Conservation (phyloP, 2,113 vertebrate species). For the Mormoops blainvillei region DNA sequence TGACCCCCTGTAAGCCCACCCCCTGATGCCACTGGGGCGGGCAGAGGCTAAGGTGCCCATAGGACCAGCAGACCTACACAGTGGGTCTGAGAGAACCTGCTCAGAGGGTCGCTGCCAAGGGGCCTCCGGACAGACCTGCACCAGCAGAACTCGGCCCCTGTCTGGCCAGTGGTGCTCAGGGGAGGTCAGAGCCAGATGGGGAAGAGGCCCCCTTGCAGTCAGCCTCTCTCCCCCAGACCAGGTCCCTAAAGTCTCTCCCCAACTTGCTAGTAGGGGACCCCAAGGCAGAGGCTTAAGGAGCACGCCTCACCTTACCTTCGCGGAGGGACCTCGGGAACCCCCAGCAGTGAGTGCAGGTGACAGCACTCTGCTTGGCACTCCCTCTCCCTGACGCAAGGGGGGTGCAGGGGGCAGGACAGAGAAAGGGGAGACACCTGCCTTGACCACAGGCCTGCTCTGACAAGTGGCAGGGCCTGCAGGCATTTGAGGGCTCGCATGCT, state of each 20-base stretch:
- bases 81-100: background rate
- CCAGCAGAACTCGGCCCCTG: rapidly evolving
- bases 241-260: background rate
- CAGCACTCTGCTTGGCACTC: background rate
- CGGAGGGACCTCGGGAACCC: background rate
- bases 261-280: background rate
- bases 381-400: background rate
- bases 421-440: background rate
- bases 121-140: background rate
- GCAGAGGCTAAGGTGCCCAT: background rate
- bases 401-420: background rate
- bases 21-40: rapidly evolving
- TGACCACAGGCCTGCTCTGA: background rate
- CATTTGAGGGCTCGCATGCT: rapidly evolving
- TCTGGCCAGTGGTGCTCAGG: rapidly evolving
- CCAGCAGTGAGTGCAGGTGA: rapidly evolving
- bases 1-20: background rate
- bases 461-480: background rate
- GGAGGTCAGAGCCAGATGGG: no score
- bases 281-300: background rate
- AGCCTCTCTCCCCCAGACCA: background rate
- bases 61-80: background rate
- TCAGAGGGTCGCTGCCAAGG: background rate
- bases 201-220: background rate
- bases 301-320: rapidly evolving